These are phyloP conservation scores for Tenebrio molitor DNA, from an alignment of 1,140 invertebrate species.

Conservation along the genomic window DNA sequence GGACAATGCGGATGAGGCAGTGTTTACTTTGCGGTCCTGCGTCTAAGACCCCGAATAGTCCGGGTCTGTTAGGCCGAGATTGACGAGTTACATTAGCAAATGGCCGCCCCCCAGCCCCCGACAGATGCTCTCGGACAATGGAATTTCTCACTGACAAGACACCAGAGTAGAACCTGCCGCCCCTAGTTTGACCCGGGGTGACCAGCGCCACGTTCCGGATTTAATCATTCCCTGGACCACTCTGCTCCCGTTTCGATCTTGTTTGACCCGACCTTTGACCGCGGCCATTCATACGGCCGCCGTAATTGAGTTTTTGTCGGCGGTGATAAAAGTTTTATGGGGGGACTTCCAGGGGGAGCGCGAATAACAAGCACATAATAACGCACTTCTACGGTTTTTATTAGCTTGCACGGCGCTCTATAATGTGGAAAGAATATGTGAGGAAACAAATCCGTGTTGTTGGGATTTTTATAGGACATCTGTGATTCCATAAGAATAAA, in stretches of 20 bases:
- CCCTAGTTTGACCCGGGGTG: conserved; percentile 21
- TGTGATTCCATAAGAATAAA: conserved; percentile 59
- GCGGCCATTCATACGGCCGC: conserved; percentile 7
- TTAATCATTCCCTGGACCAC: conserved; percentile 46
- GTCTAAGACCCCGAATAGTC: conserved; percentile 36
- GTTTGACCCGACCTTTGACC: conserved; percentile 48
- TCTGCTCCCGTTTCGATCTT: conserved; percentile 39
- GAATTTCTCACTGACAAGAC: conserved; percentile 53
- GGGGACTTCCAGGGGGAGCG: background rate
- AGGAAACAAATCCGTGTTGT: conserved; percentile 56
- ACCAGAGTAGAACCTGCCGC: too few species aligned
- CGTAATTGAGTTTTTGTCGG: conserved; percentile 26
- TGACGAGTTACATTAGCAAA: conserved; percentile 60
- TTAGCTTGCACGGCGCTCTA: conserved; percentile 43
- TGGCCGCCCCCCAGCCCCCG: conserved; percentile 50
- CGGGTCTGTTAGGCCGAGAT: conserved; percentile 50
- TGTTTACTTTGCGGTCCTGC: conserved; percentile 54
- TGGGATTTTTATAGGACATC: conserved; percentile 60
- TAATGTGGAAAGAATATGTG: conserved; percentile 55
- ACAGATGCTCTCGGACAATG: conserved; percentile 57
- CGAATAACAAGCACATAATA: conserved; percentile 30
- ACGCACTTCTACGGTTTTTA: conserved; percentile 44
- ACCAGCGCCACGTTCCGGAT: conserved; percentile 51
- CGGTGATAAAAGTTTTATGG: conserved; percentile 33
- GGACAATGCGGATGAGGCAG: conserved; percentile 54